Conservation (phyloP, 2,888 invertebrate species). For the Drosophila neotestacea region DNA sequence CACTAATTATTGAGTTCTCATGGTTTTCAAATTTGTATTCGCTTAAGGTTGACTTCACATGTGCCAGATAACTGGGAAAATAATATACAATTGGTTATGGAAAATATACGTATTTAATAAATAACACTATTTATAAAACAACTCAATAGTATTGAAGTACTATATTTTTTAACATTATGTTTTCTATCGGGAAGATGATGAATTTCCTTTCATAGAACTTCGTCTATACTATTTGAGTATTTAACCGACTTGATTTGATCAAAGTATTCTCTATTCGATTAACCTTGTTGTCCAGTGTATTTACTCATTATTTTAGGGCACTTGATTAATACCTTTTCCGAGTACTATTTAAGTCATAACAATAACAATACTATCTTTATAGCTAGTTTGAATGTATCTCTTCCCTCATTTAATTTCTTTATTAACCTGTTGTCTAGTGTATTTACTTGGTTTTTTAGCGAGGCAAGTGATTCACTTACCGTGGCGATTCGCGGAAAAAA, state of each 20-base stretch:
- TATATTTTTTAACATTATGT: neutral
- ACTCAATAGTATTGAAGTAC: too few species aligned
- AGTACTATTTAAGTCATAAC: too few species aligned
- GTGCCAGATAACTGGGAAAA: constrained; percentile 49
- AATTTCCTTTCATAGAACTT: neutral
- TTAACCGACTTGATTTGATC: too few species aligned
- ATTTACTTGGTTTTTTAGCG: neutral
- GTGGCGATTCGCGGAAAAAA: constrained; percentile 88
- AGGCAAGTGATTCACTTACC: constrained; percentile 57
- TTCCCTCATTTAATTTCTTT: too few species aligned
- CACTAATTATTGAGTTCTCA: constrained; percentile 24
- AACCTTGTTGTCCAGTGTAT: constrained; percentile 34
- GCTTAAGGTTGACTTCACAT: constrained; percentile 32
- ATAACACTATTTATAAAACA: too few species aligned
- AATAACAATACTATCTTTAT: too few species aligned
- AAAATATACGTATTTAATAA: neutral
- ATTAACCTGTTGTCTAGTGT: constrained; percentile 31
- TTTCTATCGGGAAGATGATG: neutral
- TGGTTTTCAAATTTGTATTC: neutral
- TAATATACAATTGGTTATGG: neutral
- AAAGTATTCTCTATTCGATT: neutral
- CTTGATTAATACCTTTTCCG: too few species aligned
- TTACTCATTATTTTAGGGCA: neutral
- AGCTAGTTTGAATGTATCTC: too few species aligned
- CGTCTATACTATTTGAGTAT: too few species aligned